Conservation (phyloP, 2,888 invertebrate genomes). For the Scaptomyza cyrtandrae region DNA sequence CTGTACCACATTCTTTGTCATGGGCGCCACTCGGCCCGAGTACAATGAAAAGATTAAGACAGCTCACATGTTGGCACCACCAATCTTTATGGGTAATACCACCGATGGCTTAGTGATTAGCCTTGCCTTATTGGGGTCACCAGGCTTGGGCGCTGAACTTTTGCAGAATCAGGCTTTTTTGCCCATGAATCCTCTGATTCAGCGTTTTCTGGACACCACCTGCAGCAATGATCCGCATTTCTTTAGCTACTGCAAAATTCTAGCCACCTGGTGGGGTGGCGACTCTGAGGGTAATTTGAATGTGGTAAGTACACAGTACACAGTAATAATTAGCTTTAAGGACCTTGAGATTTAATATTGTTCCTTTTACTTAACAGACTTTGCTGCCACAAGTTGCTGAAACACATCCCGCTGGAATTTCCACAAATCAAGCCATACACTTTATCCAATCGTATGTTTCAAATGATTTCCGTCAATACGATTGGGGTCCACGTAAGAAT, state of each 20-base stretch:
- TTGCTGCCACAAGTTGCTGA: conserved; percentile 72
- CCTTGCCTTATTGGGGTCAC: conserved; percentile 80
- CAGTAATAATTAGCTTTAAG: background rate
- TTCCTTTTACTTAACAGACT: conserved; percentile 46
- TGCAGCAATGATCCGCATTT: conserved; percentile 68
- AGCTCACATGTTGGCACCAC: conserved; percentile 87
- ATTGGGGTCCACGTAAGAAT: conserved; percentile 70
- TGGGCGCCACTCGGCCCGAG: conserved; percentile 84
- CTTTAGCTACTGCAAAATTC: conserved; percentile 61
- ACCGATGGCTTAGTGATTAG: conserved; percentile 83
- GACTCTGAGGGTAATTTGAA: conserved; percentile 68
- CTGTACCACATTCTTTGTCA: conserved; percentile 85
- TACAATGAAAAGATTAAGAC: conserved; percentile 85
- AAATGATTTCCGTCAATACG: conserved; percentile 71
- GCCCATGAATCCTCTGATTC: conserved; percentile 70
- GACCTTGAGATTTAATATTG: background rate
- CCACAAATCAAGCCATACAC: conserved; percentile 78
- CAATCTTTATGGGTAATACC: conserved; percentile 87
- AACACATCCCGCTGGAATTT: conserved; percentile 81
- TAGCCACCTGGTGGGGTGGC: conserved; percentile 74
- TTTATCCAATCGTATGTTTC: conserved; percentile 68
- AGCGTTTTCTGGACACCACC: conserved; percentile 65
- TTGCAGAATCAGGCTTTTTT: conserved; percentile 86
- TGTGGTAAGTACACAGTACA: conserved; percentile 51
- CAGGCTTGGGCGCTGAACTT: conserved; percentile 57